Evolutionary conservation across 2,797 vertebrate species (phyloP).

Genomic region (Hylomyscus alleni): DNA sequence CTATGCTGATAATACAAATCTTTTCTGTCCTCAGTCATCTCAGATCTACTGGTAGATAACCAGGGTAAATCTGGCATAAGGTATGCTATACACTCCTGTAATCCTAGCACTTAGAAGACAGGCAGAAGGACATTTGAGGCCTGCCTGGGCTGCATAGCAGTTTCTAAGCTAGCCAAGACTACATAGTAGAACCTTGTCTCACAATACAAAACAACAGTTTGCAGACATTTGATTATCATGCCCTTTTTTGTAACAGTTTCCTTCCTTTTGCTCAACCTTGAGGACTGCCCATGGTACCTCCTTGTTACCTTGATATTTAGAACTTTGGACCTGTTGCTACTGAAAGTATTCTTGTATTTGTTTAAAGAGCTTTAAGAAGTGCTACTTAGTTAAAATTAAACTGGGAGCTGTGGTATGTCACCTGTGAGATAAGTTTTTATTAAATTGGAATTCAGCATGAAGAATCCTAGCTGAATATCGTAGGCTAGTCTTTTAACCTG

Average conservation of each 20-base stretch:
- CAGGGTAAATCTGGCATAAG: not conserved
- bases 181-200: not conserved
- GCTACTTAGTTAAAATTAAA: conserved; percentile 41
- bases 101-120: not conserved
- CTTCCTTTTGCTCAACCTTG: not conserved
- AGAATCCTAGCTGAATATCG: not conserved
- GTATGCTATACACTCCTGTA: not conserved
- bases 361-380: not conserved
- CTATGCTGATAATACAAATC: not conserved
- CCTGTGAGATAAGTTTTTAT: conserved; percentile 12
- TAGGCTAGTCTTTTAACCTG: not conserved
- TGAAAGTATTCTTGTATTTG: not conserved
- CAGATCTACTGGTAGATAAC: not conserved
- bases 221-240: not conserved
- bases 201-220: not conserved
- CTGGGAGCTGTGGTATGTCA: not conserved
- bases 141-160: not conserved
- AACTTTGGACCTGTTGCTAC: not conserved
- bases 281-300: not conserved
- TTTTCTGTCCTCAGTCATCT: not conserved
- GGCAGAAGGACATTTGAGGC: not conserved
- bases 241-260: conserved; percentile 3
- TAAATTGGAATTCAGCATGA: not conserved
- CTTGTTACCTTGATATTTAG: not conserved
- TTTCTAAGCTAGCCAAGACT: not conserved